Evolutionary conservation across 2,888 invertebrate genomes (phyloP).

Genomic region (Patella caerulea): DNA sequence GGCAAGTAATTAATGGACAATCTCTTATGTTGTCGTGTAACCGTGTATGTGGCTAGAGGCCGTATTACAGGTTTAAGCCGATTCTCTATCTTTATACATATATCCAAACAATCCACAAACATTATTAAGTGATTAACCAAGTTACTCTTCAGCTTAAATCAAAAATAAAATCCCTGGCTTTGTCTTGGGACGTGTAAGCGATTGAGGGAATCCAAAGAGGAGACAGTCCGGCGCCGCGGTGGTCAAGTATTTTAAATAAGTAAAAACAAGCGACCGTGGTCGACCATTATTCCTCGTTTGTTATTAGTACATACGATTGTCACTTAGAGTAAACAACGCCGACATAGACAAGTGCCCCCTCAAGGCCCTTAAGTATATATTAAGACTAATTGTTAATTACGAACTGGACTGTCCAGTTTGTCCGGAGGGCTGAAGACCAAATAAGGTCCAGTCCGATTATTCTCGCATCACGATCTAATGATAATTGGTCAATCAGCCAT

Average conservation of each 20-base stretch:
- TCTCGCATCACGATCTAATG: background rate
- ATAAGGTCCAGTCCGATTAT: slow-evolving; percentile 5
- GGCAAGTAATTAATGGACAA: background rate
- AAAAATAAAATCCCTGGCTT: background rate
- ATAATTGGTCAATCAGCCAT: background rate
- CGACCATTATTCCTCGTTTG: too few relatives aligned
- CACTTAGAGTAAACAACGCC: background rate
- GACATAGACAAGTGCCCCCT: background rate
- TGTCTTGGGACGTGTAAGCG: background rate
- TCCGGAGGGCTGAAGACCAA: slow-evolving; percentile 5
- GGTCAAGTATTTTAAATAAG: background rate
- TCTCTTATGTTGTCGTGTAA: background rate
- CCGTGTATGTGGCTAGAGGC: background rate
- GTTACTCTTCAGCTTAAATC: background rate
- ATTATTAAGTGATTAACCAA: slow-evolving; percentile 2
- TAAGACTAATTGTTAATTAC: background rate
- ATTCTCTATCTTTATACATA: background rate
- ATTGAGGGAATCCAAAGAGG: background rate
- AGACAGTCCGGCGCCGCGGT: slow-evolving; percentile 1
- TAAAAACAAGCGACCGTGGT: too few relatives aligned
- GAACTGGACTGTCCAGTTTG: slow-evolving; percentile 5
- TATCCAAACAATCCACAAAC: background rate
- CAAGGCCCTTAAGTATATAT: background rate
- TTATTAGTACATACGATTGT: too few relatives aligned
- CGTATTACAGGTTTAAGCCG: background rate